Evolutionary conservation across 2,888 invertebrate species (phyloP), one percentile per base, ranked within the genome.

Genomic region (Drosophila greeni): DNA sequence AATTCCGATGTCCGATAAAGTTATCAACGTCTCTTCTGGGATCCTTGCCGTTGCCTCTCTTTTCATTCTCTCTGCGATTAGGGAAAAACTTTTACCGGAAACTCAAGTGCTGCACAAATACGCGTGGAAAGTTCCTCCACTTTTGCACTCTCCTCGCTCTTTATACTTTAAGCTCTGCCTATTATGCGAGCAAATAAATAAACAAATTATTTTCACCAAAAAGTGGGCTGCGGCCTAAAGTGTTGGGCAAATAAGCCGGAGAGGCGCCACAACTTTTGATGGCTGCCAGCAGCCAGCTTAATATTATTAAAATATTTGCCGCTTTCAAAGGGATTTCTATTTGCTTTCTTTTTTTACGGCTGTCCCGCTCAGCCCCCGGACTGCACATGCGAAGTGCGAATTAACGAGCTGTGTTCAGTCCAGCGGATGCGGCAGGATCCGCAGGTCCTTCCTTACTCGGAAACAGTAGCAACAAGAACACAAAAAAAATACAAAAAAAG

Each of bases 1-100:
- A 82, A 73, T 79, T 18, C 66, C 34, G 58, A 55, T 70, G 71
- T 64, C 69, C 73, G 73, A 79, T 79, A 73, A 82, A 82, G 74
- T 79, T 76, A 70, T 76, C 80, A 80, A 64, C 59, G 29, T 36
- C 23, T 9, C 14, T 40, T 40, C 26, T 4, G 20, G 16, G 14
- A 33, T 56, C n/a, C 33, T 18, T 11, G 6, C 31, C 20, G 40
- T 23, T 16, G 20, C 16, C 31, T 49, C 31, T n/a, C n/a, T n/a
- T n/a, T n/a, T n/a, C 49, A 34, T 20, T 18, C 14, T 24, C 36
- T 66, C 31, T 9, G 16, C 29, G 54, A 67, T 60, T 48, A 52
- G 52, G 40, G 52, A 42, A 23, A 16, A 82, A 45, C 72, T 39
- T 70, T 71, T 61, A 37, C 48, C 57, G 54, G 36, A 51, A 45